Percentiles rank a stretch among this genome's conserved stretches.
These are phyloP conservation scores for Botia almorhae DNA, from an alignment of 2,797 vertebrate genomes.

Conservation along the genomic window DNA sequence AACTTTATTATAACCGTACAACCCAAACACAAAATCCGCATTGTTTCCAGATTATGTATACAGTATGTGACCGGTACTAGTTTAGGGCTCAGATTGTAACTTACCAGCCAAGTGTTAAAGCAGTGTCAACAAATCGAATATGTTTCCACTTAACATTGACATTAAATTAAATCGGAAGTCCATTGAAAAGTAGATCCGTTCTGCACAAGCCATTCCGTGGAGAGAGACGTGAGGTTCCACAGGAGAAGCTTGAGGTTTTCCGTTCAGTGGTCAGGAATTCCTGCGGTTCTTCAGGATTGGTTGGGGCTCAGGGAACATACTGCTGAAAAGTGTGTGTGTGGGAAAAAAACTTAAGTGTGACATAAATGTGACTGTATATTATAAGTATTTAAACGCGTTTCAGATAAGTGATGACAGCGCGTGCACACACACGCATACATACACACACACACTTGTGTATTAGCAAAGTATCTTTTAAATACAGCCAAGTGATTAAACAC, in stretches of 20 bases:
- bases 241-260: conserved; percentile 63
- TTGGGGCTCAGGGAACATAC: conserved; percentile 53
- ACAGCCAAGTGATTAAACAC: background rate
- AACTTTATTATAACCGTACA: background rate
- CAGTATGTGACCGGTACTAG: background rate
- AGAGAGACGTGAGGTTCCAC: conserved; percentile 29
- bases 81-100: background rate
- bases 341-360: background rate
- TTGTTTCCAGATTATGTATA: background rate
- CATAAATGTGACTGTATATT: background rate
- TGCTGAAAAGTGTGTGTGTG: conserved; percentile 58
- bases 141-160: conserved; percentile 1
- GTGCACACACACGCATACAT: too few species aligned
- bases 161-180: conserved; percentile 4
- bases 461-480: background rate
- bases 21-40: background rate
- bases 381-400: background rate
- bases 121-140: background rate
- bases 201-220: conserved; percentile 42
- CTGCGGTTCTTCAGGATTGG: conserved; percentile 69
- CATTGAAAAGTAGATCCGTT: conserved; percentile 7
- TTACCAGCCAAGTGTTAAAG: background rate
- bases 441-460: background rate
- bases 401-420: too few species aligned
- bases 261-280: conserved; percentile 67